These are phyloP conservation scores for Xylocampa areola DNA, from an alignment of 2,888 invertebrate genomes.

Conservation along the genomic window DNA sequence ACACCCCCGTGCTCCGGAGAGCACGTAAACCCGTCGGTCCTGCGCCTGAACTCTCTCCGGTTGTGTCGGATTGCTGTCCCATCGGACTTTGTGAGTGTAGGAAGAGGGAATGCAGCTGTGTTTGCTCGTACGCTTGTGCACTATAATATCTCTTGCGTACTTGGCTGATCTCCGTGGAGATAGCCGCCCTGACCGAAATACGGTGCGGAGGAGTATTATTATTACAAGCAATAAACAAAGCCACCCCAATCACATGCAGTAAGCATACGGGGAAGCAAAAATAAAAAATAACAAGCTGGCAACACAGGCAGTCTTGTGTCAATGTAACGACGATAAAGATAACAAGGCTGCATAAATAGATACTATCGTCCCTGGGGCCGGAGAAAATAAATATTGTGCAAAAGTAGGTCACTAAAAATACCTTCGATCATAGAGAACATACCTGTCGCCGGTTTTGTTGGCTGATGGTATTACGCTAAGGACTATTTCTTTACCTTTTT, in stretches of 20 bases:
- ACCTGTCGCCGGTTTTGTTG: slow-evolving; percentile 36
- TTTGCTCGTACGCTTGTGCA: too few species aligned
- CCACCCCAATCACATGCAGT: slow-evolving; percentile 29
- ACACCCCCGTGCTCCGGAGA: too few species aligned
- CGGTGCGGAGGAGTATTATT: too few species aligned
- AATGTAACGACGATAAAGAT: slow-evolving; percentile 63
- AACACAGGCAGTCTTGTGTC: slow-evolving; percentile 58
- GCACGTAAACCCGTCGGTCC: too few species aligned
- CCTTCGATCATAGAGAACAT: slow-evolving; percentile 39
- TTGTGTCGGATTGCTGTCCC: too few species aligned
- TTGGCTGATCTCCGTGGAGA: too few species aligned
- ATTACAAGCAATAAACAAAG: slow-evolving; percentile 26
- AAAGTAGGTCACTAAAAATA: slow-evolving; percentile 59
- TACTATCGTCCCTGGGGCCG: slow-evolving; percentile 52
- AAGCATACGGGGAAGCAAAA: slow-evolving; percentile 48
- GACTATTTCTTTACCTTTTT: slow-evolving; percentile 24
- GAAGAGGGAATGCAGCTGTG: too few species aligned
- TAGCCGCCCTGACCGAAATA: too few species aligned
- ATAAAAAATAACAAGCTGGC: slow-evolving; percentile 65
- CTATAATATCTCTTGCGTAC: too few species aligned
- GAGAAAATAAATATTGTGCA: slow-evolving; percentile 55
- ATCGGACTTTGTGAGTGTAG: too few species aligned
- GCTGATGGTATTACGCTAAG: slow-evolving; percentile 24
- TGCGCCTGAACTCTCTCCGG: too few species aligned
- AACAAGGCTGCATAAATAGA: slow-evolving; percentile 64